Conservation (phyloP, 1,140 invertebrate genomes). For the Globodera ellingtonae region DNA sequence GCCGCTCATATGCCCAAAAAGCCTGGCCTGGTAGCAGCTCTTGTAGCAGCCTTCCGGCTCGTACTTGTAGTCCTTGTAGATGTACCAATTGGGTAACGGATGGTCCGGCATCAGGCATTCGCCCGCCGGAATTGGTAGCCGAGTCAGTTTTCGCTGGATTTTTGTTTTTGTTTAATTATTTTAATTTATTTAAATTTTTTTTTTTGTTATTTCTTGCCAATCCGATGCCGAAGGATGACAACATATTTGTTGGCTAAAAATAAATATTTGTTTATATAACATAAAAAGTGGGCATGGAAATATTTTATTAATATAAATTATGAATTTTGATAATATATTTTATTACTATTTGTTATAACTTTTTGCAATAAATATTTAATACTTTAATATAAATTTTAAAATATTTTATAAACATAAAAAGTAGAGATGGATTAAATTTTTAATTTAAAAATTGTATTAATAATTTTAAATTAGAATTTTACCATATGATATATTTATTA, state of each 20-base stretch:
- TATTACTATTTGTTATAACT: no score
- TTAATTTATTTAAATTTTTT: not conserved
- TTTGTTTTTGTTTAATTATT: not conserved
- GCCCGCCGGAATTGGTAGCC: conserved; percentile 44
- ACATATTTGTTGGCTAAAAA: conserved; percentile 46
- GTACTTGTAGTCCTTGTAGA: conserved; percentile 61
- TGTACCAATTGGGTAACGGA: conserved; percentile 46
- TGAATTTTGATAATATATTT: no score
- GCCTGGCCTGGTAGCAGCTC: conserved; percentile 54
- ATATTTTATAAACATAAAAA: no score
- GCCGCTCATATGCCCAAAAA: not conserved
- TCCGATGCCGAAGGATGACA: conserved; percentile 58
- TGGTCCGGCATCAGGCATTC: conserved; percentile 52
- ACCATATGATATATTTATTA: no score
- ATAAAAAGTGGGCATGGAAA: no score
- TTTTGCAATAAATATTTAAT: no score
- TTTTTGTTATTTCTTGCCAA: not conserved
- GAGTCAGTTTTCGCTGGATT: conserved; percentile 51
- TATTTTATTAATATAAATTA: no score
- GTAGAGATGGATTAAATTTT: no score
- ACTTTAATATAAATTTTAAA: no score
- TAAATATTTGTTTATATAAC: no score
- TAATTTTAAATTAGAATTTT: no score
- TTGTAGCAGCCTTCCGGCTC: conserved; percentile 64
- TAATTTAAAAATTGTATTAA: no score